Evolutionary conservation across 2,888 invertebrate genomes (phyloP), one percentile per base, ranked within the genome.

Genomic region (Ethmia dodecea): DNA sequence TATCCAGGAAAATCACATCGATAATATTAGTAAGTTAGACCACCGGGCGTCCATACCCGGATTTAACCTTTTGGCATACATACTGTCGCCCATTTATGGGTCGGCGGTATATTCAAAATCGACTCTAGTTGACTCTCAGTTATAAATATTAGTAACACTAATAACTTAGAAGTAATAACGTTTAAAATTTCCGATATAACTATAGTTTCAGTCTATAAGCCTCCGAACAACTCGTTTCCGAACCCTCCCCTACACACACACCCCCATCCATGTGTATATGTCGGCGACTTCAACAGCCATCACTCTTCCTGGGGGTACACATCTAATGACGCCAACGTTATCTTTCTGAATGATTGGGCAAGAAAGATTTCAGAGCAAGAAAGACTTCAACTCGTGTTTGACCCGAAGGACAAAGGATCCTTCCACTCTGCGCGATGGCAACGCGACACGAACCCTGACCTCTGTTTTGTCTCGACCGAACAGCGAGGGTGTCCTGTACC

Each of bases 401-500:
- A 25, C 25, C 8, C 25, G 8, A 25, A 25, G 10, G 8, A 5
- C 5, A 25, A 25, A n/a, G 25, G 25, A n/a, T 8, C 25, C n/a
- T 25, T 25, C 10, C 25, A 25, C 25, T 25, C 25, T 8, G 25
- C 25, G 5, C 25, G 25, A n/a, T 25, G 25, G 25, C 5, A 25
- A n/a, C 25, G 25, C 8, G 25, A 25, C 25, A 25, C 25, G 3
- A 25, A 25, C 10, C 25, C 25, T 25, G 25, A 25, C 25, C 25
- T 25, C 8, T 25, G 25, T n/a, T 25, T 3, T n/a, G 6, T 25
- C 25, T n/a, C 6, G 3, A 25, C 5, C 5, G 10, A n/a, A 25
- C 10, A 5, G 10, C 3, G 3, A n/a, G 10, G 25, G 25, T 3
- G n/a, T 8, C 25, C 8, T n/a, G 3, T 25, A 3, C 25, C 25